Base-by-base conservation (phyloP, 2,888 invertebrate species). In the Caenorhabditis uteleia region DNA sequence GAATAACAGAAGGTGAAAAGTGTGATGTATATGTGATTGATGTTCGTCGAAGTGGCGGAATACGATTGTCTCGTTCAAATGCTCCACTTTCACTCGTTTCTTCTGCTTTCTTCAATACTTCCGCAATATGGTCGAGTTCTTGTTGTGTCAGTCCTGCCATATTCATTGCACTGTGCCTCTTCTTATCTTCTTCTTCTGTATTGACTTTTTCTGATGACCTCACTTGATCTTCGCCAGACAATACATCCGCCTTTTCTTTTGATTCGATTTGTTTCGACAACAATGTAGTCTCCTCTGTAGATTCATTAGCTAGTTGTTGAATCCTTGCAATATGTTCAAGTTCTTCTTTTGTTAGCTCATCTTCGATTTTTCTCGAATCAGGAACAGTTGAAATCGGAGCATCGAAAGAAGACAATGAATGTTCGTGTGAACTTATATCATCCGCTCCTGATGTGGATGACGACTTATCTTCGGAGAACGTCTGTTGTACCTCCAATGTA, bases 241-340 rank as follows among this genome's bases (percentile, higher is more conserved):
- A n/a, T n/a, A n/a, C n/a, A n/a, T n/a, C n/a, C n/a, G n/a, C 60
- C 49, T 26, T 49, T 54, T 8, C 42, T 39, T 14, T 39, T n/a
- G n/a, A n/a, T n/a, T n/a, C n/a, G n/a, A n/a, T n/a, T n/a, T n/a
- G n/a, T n/a, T 29, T 23, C 34, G 26, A 4, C 3, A 45, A 27
- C 27, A 39, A 39, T 14, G 20, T 38, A 18, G 8, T 12, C 14
- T 7, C 16, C 42, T 38, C 56, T 54, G 54, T 53, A 2, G 43
- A 33, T 42, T 65, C 59, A n/a, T 59, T 58, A 2, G 71, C 65
- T 44, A 71, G 48, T 25, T 55, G n/a, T 36, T 68, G 56, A 33
- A 75, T 69, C 20, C 33, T 27, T 8, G 61, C 68, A 42, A 70
- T 74, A 42, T 70, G 68, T 16, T 64, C 58, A 8, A 60, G 39